Base-by-base conservation (phyloP, 1,140 invertebrate species). In the Drosophila sproati region DNA sequence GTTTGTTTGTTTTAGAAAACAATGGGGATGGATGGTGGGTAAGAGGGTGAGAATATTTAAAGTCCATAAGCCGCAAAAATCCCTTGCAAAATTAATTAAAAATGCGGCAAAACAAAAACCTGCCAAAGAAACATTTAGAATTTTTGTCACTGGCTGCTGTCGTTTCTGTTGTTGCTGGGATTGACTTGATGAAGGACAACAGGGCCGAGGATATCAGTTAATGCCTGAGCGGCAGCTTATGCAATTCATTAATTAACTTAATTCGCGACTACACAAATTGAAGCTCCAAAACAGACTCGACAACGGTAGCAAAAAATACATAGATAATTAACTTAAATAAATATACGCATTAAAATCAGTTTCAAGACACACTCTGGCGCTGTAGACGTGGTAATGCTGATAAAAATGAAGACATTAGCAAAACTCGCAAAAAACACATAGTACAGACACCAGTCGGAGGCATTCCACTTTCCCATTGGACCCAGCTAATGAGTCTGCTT, bases 171-270 rank as follows among this genome's bases (percentile, higher is more conserved):
- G 50, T 51, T 71, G 45, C 10, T 41, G 75, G 76, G 78, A 87
- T 87, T 87, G 82, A 87, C 82, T 87, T 87, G 82, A 87, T 72
- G 82, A 87, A 82, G 79, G 82, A 77, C 82, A 74, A 87, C 79
- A 66, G 77, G 76, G 83, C 75, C 75, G 64, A 82, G 67, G 50
- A 73, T 74, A 67, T 73, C 62, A 69, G 66, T 60, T 73, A 69
- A 62, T 43, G 57, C 72, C 57, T 52, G 64, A 79, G 61, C 78
- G 61, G 48, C 67, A 60, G 82, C 82, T 82, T 87, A 82, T 76
- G 75, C 76, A 41, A 41, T 64, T 75, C 79, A 86, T 86, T 86
- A 86, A 86, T 86, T 86, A 86, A 87, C 82, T 73, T 87, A 87
- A 86, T 86, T 73, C 78, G 70, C 64, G 52, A 68, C 50, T 37